Percentiles rank a stretch among this genome's conserved stretches.
phyloP scores from a whole-genome alignment of 2,888 invertebrate species.

The Malthinus seriepunctatus region DNA sequence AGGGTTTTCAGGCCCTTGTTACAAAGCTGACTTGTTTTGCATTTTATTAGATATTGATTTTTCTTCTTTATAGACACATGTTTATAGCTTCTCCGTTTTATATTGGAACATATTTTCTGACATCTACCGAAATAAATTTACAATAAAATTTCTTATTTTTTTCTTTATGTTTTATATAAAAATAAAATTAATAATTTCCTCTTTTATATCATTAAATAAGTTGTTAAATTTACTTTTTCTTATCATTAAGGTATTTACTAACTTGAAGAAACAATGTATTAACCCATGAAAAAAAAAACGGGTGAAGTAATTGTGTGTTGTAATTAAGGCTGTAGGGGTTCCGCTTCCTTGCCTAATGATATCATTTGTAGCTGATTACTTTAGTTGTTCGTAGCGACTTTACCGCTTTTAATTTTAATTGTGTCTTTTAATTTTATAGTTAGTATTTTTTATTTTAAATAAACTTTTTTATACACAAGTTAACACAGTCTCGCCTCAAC shows the following conservation, averaged over 20 bases:
- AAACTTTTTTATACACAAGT: no score
- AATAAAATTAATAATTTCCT: no score
- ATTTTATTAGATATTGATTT: conserved; percentile 17
- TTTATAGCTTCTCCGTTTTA: no score
- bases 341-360: conserved; percentile 17
- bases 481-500: no score
- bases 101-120: no score
- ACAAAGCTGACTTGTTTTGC: conserved; percentile 21
- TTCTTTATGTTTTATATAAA: no score
- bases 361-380: conserved; percentile 22
- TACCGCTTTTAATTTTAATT: conserved; percentile 15
- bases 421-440: conserved; percentile 14
- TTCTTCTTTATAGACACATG: neutral
- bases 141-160: no score
- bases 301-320: conserved; percentile 20
- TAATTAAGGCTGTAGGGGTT: conserved; percentile 23
- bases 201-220: no score
- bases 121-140: no score
- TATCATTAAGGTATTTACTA: conserved; percentile 9
- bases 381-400: conserved; percentile 16
- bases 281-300: conserved; percentile 13
- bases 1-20: conserved; percentile 20
- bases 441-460: no score
- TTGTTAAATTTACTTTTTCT: conserved; percentile 1
- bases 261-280: conserved; percentile 11